These are phyloP conservation scores for Phocoena phocoena DNA, from an alignment of 2,113 vertebrate species.

Conservation along the genomic window DNA sequence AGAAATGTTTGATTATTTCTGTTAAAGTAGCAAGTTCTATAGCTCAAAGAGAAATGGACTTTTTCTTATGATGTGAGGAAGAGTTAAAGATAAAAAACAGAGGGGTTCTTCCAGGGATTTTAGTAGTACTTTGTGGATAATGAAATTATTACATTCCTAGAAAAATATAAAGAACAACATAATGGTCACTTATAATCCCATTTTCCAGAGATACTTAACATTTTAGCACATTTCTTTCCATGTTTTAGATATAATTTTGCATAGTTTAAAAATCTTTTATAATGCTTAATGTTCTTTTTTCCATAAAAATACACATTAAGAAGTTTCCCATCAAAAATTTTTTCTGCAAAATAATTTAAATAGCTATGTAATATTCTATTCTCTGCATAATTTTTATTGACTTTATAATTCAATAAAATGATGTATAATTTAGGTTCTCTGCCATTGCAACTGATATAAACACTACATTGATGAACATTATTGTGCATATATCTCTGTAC, in stretches of 20 bases:
- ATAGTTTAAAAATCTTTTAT: slow-evolving; percentile 15
- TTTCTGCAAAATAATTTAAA: slow-evolving; percentile 39
- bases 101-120: not conserved
- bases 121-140: not conserved
- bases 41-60: not conserved
- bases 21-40: not conserved
- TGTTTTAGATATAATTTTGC: slow-evolving; percentile 10
- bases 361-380: not conserved
- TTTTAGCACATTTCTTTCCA: not conserved
- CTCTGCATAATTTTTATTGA: not conserved
- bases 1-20: not conserved
- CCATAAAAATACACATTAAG: not conserved
- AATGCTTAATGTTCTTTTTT: not conserved
- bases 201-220: not conserved
- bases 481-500: not conserved
- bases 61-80: not conserved
- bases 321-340: not conserved
- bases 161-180: slow-evolving; percentile 12
- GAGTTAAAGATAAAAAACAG: not conserved
- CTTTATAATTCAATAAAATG: slow-evolving; percentile 18
- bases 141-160: not conserved
- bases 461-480: not conserved
- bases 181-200: not conserved
- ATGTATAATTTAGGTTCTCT: not conserved
- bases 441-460: slow-evolving; percentile 1